Percentiles rank a stretch among this genome's conserved stretches.
Conservation (phyloP, 2,888 invertebrate genomes). For the Yponomeuta malinellus region DNA sequence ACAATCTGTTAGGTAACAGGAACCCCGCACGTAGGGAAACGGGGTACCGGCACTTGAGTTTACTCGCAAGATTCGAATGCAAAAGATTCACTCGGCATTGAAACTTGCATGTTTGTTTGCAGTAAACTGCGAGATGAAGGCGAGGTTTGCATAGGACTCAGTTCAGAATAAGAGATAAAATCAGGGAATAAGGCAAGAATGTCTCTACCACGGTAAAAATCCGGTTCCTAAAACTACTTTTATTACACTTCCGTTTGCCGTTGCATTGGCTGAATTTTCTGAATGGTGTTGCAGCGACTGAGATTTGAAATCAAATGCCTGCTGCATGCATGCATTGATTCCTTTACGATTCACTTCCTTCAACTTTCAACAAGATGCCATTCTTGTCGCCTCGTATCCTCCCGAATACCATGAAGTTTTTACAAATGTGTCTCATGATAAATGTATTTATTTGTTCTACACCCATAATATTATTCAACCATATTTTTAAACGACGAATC, state of each 20-base stretch:
- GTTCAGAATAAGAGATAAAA: not conserved
- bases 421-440: not conserved
- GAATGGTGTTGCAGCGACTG: not conserved
- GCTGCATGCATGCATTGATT: not conserved
- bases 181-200: not conserved
- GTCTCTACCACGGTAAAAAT: not conserved
- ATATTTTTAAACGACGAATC: no score
- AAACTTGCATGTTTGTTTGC: conserved; percentile 3
- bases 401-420: not conserved
- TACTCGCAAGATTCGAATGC: not conserved
- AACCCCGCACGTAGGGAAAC: not conserved
- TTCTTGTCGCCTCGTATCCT: not conserved
- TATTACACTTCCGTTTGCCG: not conserved
- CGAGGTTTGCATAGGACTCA: not conserved
- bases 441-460: no score
- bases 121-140: conserved; percentile 1
- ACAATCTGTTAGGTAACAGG: not conserved
- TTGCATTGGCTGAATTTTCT: not conserved
- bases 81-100: not conserved
- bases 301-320: not conserved
- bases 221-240: not conserved
- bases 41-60: not conserved
- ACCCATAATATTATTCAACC: no score
- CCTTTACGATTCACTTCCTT: not conserved
- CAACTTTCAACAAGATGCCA: not conserved